Conservation (phyloP, 1,140 invertebrate species). For the Zaprionus tsacasi region DNA sequence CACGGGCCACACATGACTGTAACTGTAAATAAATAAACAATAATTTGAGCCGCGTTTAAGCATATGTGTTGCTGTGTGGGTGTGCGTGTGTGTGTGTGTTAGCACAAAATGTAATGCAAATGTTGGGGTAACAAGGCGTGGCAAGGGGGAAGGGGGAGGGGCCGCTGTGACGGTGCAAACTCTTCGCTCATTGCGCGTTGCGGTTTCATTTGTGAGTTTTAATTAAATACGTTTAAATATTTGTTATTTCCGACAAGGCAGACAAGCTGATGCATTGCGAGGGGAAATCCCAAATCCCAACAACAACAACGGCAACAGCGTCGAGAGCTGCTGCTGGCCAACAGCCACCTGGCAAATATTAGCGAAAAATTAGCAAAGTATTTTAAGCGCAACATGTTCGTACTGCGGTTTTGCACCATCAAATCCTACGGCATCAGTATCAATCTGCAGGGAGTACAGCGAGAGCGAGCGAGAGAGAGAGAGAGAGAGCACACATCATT, state of each 20-base stretch:
- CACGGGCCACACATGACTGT: constrained; percentile 39
- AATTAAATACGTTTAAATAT: constrained; percentile 83
- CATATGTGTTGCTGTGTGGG: constrained; percentile 14
- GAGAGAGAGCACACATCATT: constrained; percentile 37
- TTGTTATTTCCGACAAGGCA: constrained; percentile 74
- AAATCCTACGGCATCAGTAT: constrained; percentile 37
- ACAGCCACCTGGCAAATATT: constrained; percentile 70
- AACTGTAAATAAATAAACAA: constrained; percentile 77
- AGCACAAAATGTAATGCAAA: constrained; percentile 46
- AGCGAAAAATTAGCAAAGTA: constrained; percentile 80
- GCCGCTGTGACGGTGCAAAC: constrained; percentile 5
- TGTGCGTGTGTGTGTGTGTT: constrained; percentile 16
- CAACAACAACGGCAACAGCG: constrained; percentile 14
- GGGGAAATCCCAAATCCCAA: constrained; percentile 22
- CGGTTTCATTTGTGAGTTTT: constrained; percentile 80
- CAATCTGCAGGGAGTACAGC: constrained; percentile 8
- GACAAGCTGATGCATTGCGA: constrained; percentile 25
- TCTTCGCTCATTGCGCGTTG: constrained; percentile 59
- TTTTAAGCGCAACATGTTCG: constrained; percentile 80
- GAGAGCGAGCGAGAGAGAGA: too few species aligned
- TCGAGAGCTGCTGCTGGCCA: neutral
- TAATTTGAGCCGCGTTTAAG: constrained; percentile 57
- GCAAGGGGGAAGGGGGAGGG: neutral
- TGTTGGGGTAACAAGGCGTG: constrained; percentile 10
- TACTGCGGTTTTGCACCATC: constrained; percentile 70